phyloP scores from a whole-genome alignment of 2,797 vertebrate species.

The Silurus aristotelis region DNA sequence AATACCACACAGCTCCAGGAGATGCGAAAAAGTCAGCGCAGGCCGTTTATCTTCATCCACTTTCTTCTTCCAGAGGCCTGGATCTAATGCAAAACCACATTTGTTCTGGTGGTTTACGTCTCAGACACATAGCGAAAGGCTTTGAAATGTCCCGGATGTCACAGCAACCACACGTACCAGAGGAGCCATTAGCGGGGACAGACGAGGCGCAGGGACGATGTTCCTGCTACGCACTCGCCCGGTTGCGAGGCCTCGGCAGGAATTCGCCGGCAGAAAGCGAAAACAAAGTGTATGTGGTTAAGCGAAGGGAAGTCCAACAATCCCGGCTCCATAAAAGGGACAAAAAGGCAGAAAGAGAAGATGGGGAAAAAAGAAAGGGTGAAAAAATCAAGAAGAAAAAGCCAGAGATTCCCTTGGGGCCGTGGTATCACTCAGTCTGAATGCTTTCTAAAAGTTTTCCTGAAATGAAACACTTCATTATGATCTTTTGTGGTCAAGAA shows the following conservation, averaged over 20 bases:
- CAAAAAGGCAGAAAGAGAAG: slow-evolving; percentile 34
- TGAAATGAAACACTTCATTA: slow-evolving; percentile 45
- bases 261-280: slow-evolving; percentile 62
- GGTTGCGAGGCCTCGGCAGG: slow-evolving; percentile 51
- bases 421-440: slow-evolving; percentile 1
- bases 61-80: slow-evolving; percentile 45
- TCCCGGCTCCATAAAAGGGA: slow-evolving; percentile 51
- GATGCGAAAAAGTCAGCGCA: slow-evolving; percentile 21
- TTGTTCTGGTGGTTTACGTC: slow-evolving; percentile 65
- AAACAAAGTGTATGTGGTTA: slow-evolving; percentile 67
- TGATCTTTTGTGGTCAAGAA: slow-evolving; percentile 27
- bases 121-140: slow-evolving; percentile 51
- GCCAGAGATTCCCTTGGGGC: slow-evolving; percentile 11
- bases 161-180: slow-evolving; percentile 44
- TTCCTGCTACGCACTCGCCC: slow-evolving; percentile 59
- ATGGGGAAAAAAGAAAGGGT: slow-evolving; percentile 16
- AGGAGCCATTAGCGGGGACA: slow-evolving; percentile 60
- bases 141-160: slow-evolving; percentile 57
- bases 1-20: slow-evolving; percentile 36
- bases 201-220: slow-evolving; percentile 60
- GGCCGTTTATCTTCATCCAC: slow-evolving; percentile 5
- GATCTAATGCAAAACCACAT: slow-evolving; percentile 61
- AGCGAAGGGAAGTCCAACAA: slow-evolving; percentile 23
- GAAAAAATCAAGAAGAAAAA: neutral
- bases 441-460: slow-evolving; percentile 3